Conservation (phyloP, 2,888 invertebrate genomes). For the Mesopsocus fuscifrons region DNA sequence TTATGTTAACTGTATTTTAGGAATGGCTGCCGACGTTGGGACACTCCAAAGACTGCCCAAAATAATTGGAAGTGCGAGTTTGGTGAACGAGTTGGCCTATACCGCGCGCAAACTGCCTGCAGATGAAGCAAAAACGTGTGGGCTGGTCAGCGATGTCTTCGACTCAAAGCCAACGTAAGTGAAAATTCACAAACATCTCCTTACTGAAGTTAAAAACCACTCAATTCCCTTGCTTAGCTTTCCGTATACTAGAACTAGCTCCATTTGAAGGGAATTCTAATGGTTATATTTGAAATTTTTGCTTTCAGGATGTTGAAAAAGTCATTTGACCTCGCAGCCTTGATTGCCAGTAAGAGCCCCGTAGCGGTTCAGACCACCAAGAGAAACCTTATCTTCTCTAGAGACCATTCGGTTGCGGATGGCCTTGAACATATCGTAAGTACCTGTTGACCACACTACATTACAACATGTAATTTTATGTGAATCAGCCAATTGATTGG, state of each 20-base stretch:
- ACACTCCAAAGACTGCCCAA: constrained; percentile 84
- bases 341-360: constrained; percentile 78
- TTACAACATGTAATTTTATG: too few species aligned
- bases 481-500: too few species aligned
- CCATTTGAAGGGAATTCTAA: neutral
- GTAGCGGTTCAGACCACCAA: constrained; percentile 90
- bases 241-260: too few species aligned
- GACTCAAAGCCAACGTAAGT: constrained; percentile 48
- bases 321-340: constrained; percentile 52
- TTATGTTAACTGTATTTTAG: too few species aligned
- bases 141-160: constrained; percentile 63
- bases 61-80: constrained; percentile 69
- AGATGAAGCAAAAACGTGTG: constrained; percentile 59
- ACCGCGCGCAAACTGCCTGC: constrained; percentile 68
- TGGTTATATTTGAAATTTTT: constrained; percentile 3
- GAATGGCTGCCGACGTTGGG: constrained; percentile 92
- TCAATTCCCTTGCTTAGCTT: neutral
- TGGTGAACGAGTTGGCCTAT: constrained; percentile 69
- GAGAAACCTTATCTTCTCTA: constrained; percentile 59
- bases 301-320: constrained; percentile 38
- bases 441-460: constrained; percentile 17
- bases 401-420: constrained; percentile 71
- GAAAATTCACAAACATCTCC: constrained; percentile 15
- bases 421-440: constrained; percentile 83
- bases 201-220: too few species aligned